These are phyloP conservation scores for Phainopepla nitens DNA, from an alignment of 2,113 vertebrate genomes.

Conservation along the genomic window DNA sequence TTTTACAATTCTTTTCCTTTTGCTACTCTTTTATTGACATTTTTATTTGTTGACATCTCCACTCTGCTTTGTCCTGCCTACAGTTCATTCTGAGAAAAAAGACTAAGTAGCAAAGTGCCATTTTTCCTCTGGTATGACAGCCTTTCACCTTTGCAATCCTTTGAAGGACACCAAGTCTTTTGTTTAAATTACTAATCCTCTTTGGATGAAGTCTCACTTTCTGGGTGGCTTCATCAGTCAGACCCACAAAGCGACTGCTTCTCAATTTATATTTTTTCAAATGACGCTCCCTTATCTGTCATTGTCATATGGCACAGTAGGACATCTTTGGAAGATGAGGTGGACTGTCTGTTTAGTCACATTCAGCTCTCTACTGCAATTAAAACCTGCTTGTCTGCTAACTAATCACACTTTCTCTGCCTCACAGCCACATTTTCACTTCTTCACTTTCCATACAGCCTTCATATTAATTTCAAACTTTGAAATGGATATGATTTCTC, in stretches of 20 bases:
- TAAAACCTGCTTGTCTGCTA: not conserved
- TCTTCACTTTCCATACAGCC: not conserved
- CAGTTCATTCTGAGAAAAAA: not conserved
- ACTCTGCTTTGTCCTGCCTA: not conserved
- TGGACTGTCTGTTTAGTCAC: not conserved
- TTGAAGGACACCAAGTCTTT: not conserved
- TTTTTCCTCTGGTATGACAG: not conserved
- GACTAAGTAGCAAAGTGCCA: not conserved
- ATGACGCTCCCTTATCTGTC: not conserved
- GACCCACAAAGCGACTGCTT: not conserved
- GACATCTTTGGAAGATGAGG: not conserved
- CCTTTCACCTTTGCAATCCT: not conserved
- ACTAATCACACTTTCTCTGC: not conserved
- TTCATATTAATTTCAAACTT: not conserved
- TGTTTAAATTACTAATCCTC: not conserved
- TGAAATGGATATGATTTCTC: slow-evolving; percentile 4
- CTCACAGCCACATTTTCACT: not conserved
- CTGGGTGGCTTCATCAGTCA: slow-evolving; percentile 27
- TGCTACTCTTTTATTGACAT: not conserved
- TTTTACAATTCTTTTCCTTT: not conserved
- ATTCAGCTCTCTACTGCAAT: not conserved
- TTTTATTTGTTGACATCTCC: not conserved
- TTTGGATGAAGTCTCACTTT: not conserved
- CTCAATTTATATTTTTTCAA: not conserved
- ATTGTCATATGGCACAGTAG: not conserved